Conservation (phyloP, 1,140 invertebrate genomes). For the Leptoteleia sp. region DNA sequence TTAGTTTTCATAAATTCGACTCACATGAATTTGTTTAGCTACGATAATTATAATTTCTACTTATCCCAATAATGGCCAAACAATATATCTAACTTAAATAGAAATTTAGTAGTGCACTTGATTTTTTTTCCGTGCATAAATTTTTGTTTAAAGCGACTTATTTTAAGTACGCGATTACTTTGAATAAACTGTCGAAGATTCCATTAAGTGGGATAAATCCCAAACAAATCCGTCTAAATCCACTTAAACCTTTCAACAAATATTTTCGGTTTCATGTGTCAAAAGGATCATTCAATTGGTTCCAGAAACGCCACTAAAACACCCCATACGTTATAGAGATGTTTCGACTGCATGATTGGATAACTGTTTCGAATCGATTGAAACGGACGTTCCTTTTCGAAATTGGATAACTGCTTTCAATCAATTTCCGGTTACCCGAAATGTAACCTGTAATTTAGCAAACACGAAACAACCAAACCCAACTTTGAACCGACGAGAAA, state of each 20-base stretch:
- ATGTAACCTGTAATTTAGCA: conserved; percentile 32
- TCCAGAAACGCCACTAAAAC: conserved; percentile 13
- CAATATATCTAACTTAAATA: no score
- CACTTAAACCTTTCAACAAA: neutral
- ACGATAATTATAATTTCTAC: no score
- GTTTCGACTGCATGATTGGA: conserved; percentile 22
- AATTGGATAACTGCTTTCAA: conserved; percentile 39
- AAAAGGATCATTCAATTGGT: conserved; percentile 25
- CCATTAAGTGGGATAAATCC: no score
- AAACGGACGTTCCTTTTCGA: conserved; percentile 28
- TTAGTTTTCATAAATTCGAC: no score
- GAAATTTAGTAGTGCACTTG: no score
- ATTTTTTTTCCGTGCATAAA: no score
- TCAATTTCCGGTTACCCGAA: conserved; percentile 31
- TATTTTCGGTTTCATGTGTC: conserved; percentile 8
- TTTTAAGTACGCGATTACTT: no score
- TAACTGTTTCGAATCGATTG: conserved; percentile 48
- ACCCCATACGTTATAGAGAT: conserved; percentile 19
- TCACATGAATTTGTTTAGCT: no score
- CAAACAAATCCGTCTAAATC: neutral
- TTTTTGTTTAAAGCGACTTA: no score
- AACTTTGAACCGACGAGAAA: conserved; percentile 7
- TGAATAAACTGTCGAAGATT: no score
- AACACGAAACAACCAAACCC: conserved; percentile 29
- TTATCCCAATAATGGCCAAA: no score